A percentile compares a stretch with the other conserved stretches of the same genome.
Conservation (phyloP, 2,888 invertebrate species). For the Cryptocephalus primarius region DNA sequence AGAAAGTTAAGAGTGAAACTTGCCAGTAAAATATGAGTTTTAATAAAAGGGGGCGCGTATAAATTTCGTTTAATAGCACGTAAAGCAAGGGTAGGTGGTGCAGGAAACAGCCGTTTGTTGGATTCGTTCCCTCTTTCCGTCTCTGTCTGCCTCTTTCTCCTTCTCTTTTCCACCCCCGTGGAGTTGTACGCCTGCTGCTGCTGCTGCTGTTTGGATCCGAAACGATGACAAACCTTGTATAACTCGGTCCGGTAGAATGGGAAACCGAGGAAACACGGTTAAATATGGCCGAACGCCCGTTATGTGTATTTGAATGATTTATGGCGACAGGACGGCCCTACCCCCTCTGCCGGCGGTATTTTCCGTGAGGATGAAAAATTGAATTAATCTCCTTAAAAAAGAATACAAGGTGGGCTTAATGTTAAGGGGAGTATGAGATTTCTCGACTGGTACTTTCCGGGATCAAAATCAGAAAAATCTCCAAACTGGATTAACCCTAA, state of each 20-base stretch:
- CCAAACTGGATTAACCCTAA: no score
- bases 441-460: no score
- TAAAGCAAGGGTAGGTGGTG: constrained; percentile 17
- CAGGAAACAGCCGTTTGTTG: constrained; percentile 20
- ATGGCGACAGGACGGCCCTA: no score
- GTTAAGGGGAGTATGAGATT: no score
- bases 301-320: no score
- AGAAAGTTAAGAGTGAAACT: constrained; percentile 16
- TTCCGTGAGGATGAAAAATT: no score
- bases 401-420: no score
- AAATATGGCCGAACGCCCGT: background rate
- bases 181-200: background rate
- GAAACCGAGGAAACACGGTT: background rate
- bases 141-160: constrained; percentile 1
- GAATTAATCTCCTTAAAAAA: no score
- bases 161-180: background rate
- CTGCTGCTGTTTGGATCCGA: background rate
- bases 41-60: constrained; percentile 20
- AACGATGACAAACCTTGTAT: no score
- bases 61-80: constrained; percentile 21
- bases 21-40: constrained; percentile 20
- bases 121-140: constrained; percentile 9
- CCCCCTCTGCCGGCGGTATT: no score
- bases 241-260: background rate
- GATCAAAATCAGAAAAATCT: no score